phyloP scores from a whole-genome alignment of 1,140 invertebrate genomes.

The Gryon sp. region DNA sequence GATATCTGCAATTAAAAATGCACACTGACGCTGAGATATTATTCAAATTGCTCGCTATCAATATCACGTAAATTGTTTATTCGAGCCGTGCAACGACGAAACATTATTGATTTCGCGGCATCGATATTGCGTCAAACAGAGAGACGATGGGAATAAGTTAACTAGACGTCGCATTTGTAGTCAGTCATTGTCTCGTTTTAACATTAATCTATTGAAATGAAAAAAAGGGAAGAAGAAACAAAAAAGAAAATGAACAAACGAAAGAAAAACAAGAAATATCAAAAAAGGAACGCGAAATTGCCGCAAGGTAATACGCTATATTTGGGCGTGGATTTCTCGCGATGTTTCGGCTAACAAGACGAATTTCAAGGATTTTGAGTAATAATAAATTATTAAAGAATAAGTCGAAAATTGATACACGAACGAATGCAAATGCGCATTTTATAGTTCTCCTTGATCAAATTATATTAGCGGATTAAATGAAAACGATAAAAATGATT shows the following conservation, averaged over 20 bases:
- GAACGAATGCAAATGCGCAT: no score
- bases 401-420: no score
- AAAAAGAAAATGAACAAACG: no score
- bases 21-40: conserved; percentile 11
- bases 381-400: no score
- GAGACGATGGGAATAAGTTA: conserved; percentile 6
- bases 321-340: no score
- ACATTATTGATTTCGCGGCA: conserved; percentile 38
- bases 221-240: no score
- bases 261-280: no score
- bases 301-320: no score
- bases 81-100: conserved; percentile 2
- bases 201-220: conserved; percentile 26
- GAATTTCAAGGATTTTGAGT: not conserved
- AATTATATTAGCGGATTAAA: not conserved
- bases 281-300: not conserved
- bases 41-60: conserved; percentile 37
- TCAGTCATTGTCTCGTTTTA: conserved; percentile 36
- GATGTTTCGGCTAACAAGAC: not conserved
- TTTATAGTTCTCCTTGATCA: no score
- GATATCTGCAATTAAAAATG: conserved; percentile 52
- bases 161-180: conserved; percentile 27
- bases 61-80: conserved; percentile 44
- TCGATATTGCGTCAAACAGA: conserved; percentile 48
- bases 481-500: not conserved